Base-by-base conservation (phyloP, 64 coral and sea anemone species). In the Pachyseris speciosa region DNA sequence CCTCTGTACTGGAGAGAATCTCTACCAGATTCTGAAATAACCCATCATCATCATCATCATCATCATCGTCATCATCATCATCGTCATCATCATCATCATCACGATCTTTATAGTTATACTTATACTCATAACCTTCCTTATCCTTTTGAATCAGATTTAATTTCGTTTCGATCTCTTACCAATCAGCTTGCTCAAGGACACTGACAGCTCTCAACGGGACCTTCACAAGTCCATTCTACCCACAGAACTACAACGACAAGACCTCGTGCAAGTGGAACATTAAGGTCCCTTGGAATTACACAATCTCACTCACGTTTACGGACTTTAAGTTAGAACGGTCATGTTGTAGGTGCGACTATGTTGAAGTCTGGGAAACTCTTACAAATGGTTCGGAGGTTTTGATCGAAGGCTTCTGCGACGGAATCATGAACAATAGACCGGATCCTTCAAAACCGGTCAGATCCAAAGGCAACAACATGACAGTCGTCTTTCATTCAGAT, bases 401-500 rank as follows among this genome's bases (percentile, higher is more conserved):
- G 84, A 84, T 91, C 31, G 49, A 48, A 45, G 37, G 13, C 0
- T 25, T 69, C 4, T 86, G 85, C 40, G 65, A 78, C 29, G 52
- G 9, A 12, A 52, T n/a, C n/a, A n/a, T 10, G 10, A 52, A 47
- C 10, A 52, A 19, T 5, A 83, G 50, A 34, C 75, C 47, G 51
- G 4, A 25, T 80, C 43, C 67, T 20, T 70, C 79, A 4, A 77
- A 80, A 34, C 69, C 49, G 15, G 10, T 92, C 34, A 76, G 29
- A 31, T 92, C 90, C 65, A 67, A 7, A 24, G 30, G 69, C 7
- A 85, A 57, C n/a, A 92, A 86, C 13, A 43, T 92, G 6, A 86
- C 83, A 48, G 83, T 92, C 17, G 2, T 86, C 22, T 92, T 92
- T 85, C 52, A 68, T 27, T 92, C 90, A 22, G 83, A 92, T 58